phyloP scores from a whole-genome alignment of 2,113 vertebrate genomes.

The Coptodon bakossiorum region DNA sequence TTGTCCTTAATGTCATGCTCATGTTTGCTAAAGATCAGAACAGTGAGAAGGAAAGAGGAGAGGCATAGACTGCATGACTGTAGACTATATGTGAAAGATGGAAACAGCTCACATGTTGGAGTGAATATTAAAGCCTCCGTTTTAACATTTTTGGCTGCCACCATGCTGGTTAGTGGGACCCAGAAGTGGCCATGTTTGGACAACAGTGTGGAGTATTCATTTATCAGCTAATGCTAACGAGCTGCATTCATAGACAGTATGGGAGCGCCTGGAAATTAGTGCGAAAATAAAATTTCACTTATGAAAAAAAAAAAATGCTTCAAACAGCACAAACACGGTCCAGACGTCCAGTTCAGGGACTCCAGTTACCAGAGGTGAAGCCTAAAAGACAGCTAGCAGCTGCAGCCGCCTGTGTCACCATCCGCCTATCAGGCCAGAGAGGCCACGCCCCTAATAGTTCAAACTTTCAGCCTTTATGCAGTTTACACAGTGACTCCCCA shows the following conservation, averaged over 20 bases:
- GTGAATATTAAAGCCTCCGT: fast-evolving
- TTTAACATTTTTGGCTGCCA: background rate
- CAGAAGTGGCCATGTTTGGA: background rate
- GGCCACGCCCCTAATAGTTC: fast-evolving
- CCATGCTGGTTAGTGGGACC: background rate
- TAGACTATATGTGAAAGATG: background rate
- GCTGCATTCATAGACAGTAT: background rate
- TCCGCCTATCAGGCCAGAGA: background rate
- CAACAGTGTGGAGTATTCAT: background rate
- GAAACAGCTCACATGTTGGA: background rate
- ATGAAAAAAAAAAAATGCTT: background rate
- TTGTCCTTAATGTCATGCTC: background rate
- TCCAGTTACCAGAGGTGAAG: fast-evolving
- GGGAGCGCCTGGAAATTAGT: fast-evolving
- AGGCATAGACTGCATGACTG: background rate
- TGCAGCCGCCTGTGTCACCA: background rate
- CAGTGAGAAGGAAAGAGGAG: background rate
- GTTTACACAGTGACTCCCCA: background rate
- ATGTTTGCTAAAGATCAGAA: background rate
- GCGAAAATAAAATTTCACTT: background rate
- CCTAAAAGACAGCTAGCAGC: background rate
- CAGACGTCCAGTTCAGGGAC: background rate
- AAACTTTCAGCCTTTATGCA: fast-evolving
- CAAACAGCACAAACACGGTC: background rate
- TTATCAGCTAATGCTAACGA: background rate